A percentile compares a stretch with the other conserved stretches of the same genome.
Conservation (phyloP, 2,888 invertebrate genomes). For the Philopedon plagiatum region DNA sequence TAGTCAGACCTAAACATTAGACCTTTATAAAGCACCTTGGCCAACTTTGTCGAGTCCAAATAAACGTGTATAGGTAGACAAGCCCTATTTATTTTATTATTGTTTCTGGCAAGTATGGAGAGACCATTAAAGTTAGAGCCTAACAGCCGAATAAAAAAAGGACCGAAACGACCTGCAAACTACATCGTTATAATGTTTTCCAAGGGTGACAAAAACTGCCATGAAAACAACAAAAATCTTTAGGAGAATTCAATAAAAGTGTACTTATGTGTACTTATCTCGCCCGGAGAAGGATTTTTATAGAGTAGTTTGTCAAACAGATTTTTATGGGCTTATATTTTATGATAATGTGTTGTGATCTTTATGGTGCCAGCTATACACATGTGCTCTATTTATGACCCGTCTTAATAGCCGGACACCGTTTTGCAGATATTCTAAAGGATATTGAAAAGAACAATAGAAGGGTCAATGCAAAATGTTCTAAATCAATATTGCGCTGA, state of each 20-base stretch:
- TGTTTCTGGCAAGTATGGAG: slow-evolving; percentile 38
- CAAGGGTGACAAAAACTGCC: slow-evolving; percentile 40
- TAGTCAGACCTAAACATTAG: slow-evolving; percentile 1
- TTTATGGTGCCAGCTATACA: slow-evolving; percentile 35
- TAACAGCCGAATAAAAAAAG: slow-evolving; percentile 48
- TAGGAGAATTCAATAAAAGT: slow-evolving; percentile 50
- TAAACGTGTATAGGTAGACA: slow-evolving; percentile 34
- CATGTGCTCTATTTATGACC: slow-evolving; percentile 24
- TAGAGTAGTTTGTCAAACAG: slow-evolving; percentile 47
- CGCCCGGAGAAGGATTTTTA: slow-evolving; percentile 42
- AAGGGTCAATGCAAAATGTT: too few species aligned
- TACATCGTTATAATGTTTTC: slow-evolving; percentile 48
- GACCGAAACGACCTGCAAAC: slow-evolving; percentile 40
- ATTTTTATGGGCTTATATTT: slow-evolving; percentile 45
- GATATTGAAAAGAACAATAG: too few species aligned
- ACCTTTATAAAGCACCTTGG: slow-evolving; percentile 4
- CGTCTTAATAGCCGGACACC: background rate
- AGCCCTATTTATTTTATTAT: slow-evolving; percentile 43
- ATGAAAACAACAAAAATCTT: slow-evolving; percentile 49
- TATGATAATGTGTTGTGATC: slow-evolving; percentile 45
- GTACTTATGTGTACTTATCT: slow-evolving; percentile 45
- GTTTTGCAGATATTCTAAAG: background rate
- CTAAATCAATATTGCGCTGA: too few species aligned
- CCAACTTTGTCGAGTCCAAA: background rate
- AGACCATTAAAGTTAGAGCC: slow-evolving; percentile 45